phyloP scores from a whole-genome alignment of 2,888 invertebrate genomes.

The Encarsia formosa region DNA sequence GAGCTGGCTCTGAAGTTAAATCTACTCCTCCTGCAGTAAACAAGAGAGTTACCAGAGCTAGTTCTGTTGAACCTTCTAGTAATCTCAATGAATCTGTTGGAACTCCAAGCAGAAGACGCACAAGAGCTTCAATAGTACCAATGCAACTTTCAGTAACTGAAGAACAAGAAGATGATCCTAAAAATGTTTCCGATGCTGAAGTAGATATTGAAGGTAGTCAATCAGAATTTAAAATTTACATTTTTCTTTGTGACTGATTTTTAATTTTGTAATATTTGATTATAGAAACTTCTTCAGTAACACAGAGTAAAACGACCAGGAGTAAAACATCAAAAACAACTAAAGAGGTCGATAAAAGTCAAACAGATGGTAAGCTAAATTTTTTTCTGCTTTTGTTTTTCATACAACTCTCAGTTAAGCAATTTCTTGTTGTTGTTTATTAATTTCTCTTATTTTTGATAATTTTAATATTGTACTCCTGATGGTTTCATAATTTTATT shows the following conservation, averaged over 20 bases:
- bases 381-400: too few relatives aligned
- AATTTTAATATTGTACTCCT: too few relatives aligned
- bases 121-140: slow-evolving; percentile 32
- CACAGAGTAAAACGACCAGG: slow-evolving; percentile 4
- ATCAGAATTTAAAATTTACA: background rate
- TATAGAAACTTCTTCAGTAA: slow-evolving; percentile 3
- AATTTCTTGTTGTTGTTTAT: too few relatives aligned
- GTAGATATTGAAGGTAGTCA: background rate
- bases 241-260: background rate
- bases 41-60: slow-evolving; percentile 41
- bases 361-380: slow-evolving; percentile 10
- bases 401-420: too few relatives aligned
- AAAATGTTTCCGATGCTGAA: background rate
- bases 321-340: slow-evolving; percentile 1
- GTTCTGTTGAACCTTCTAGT: slow-evolving; percentile 37
- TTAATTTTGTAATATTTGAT: background rate
- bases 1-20: slow-evolving; percentile 43
- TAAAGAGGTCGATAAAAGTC: slow-evolving; percentile 1
- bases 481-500: too few relatives aligned
- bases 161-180: slow-evolving; percentile 31
- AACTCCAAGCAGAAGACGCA: slow-evolving; percentile 32
- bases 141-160: slow-evolving; percentile 34
- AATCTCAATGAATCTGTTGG: slow-evolving; percentile 8
- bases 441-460: too few relatives aligned
- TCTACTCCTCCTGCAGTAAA: slow-evolving; percentile 31